Conservation (phyloP, 92 coral and sea anemone genomes). For the Ricordea florida region DNA sequence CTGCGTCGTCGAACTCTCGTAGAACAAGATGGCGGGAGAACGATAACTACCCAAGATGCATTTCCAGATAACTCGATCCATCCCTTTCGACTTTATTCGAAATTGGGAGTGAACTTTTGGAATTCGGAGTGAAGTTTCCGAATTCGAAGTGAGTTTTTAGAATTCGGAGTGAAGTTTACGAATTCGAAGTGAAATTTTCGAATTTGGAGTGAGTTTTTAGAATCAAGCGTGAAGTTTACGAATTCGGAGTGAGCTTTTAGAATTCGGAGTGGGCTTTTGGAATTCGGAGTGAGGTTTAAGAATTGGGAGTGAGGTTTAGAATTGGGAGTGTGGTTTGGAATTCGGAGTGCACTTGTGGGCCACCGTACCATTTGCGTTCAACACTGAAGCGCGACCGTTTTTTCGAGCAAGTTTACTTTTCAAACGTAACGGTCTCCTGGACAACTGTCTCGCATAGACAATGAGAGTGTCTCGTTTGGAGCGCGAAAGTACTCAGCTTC, state of each 20-base stretch:
- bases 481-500: too few relatives aligned
- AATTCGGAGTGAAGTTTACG: constrained; percentile 3
- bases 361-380: too few relatives aligned
- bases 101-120: not conserved
- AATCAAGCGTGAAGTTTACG: constrained; percentile 8
- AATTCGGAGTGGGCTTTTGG: not conserved
- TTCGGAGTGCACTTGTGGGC: too few relatives aligned
- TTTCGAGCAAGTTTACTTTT: too few relatives aligned
- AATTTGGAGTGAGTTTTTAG: constrained; percentile 4
- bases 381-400: too few relatives aligned
- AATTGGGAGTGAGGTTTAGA: not conserved
- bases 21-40: constrained; percentile 4
- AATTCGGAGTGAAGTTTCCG: constrained; percentile 9
- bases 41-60: constrained; percentile 17
- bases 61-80: constrained; percentile 53
- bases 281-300: not conserved
- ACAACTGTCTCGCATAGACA: too few relatives aligned
- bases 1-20: not conserved
- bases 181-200: constrained; percentile 7
- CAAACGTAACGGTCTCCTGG: too few relatives aligned
- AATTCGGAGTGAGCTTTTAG: constrained; percentile 8
- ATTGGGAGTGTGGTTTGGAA: not conserved
- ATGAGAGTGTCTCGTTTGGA: too few relatives aligned
- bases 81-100: constrained; percentile 7
- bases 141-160: constrained; percentile 1